Evolutionary conservation across 2,113 vertebrate species (phyloP).

Genomic region (Mesoclemmys tuberculata): DNA sequence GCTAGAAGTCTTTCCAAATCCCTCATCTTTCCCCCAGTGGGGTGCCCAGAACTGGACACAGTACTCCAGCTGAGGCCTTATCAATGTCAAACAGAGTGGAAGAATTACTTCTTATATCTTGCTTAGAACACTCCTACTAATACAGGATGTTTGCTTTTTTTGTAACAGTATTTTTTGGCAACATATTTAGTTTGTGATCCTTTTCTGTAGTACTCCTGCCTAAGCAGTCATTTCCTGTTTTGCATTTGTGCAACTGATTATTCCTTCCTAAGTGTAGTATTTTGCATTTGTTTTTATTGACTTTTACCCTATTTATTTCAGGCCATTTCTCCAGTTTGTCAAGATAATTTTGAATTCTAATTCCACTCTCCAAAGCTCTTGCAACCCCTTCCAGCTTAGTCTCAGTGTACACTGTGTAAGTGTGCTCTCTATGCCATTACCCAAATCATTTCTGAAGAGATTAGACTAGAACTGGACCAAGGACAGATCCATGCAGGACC

Average conservation of each 20-base stretch:
- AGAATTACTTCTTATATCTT: neutral
- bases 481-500: no score
- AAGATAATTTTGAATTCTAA: neutral
- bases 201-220: neutral
- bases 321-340: neutral
- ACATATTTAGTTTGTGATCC: neutral
- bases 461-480: no score
- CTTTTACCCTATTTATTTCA: neutral
- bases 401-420: no score
- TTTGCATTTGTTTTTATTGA: neutral
- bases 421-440: no score
- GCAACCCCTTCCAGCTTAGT: neutral
- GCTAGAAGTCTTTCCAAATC: neutral
- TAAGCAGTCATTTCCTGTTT: neutral
- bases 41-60: neutral
- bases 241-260: neutral
- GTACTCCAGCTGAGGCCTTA: neutral
- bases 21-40: neutral
- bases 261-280: neutral
- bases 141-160: neutral
- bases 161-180: neutral
- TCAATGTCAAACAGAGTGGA: neutral
- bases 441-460: no score
- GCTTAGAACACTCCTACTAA: neutral
- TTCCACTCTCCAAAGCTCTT: neutral